Percentiles rank a stretch among this genome's conserved stretches.
Conservation (phyloP, 2,113 vertebrate genomes). For the Beaufortia kweichowensis region DNA sequence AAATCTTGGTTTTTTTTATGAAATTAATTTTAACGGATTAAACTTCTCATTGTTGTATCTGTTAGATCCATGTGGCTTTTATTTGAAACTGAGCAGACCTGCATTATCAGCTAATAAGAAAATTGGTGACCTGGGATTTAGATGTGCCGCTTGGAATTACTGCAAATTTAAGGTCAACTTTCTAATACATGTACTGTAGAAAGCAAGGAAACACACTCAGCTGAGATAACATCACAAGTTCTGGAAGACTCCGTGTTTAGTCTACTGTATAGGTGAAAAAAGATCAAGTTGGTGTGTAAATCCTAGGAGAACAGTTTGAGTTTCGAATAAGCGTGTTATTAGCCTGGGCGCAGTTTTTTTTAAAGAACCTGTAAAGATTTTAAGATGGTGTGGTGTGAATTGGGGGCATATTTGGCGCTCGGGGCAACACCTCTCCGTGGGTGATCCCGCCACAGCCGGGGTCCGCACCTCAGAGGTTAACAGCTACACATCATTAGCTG, state of each 20-base stretch:
- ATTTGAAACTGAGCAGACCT: constrained; percentile 67
- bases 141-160: constrained; percentile 15
- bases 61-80: constrained; percentile 63
- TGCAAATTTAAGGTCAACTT: constrained; percentile 23
- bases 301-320: constrained; percentile 14
- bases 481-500: constrained; percentile 65
- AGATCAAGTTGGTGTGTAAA: neutral
- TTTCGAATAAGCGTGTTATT: constrained; percentile 14
- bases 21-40: too few species aligned
- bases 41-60: constrained; percentile 66
- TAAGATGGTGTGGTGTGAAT: constrained; percentile 11
- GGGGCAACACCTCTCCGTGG: constrained; percentile 37
- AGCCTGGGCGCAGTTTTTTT: constrained; percentile 13
- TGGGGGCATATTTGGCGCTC: neutral
- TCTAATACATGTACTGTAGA: constrained; percentile 40
- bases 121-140: constrained; percentile 54
- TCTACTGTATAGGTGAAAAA: constrained; percentile 17
- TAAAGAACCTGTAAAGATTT: constrained; percentile 9
- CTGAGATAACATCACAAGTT: constrained; percentile 53
- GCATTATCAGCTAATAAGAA: constrained; percentile 55
- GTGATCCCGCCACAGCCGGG: constrained; percentile 39
- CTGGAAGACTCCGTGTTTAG: constrained; percentile 35
- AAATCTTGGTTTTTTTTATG: too few species aligned
- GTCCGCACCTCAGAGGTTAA: constrained; percentile 47
- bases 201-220: constrained; percentile 43